Evolutionary conservation across 2,797 vertebrate species (phyloP).

Genomic region (Ibycter americanus): DNA sequence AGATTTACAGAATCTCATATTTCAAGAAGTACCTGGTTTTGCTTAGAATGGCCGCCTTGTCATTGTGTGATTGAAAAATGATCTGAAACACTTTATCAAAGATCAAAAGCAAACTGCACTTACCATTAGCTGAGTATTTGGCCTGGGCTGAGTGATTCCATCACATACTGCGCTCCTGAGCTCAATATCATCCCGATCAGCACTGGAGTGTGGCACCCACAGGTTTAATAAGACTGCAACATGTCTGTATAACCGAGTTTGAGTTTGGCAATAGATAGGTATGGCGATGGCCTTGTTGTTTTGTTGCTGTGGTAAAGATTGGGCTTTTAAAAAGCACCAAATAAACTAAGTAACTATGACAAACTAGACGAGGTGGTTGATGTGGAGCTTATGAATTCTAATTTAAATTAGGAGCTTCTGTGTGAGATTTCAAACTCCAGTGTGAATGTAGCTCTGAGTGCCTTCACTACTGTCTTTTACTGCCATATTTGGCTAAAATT

Average conservation of each 20-base stretch:
- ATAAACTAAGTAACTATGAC: background rate
- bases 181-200: background rate
- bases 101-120: background rate
- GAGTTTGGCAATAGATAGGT: background rate
- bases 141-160: background rate
- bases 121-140: background rate
- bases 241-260: background rate
- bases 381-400: background rate
- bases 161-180: background rate
- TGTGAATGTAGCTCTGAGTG: background rate
- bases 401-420: background rate
- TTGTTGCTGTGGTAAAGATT: background rate
- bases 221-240: background rate
- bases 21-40: background rate
- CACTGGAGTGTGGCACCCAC: background rate
- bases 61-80: background rate
- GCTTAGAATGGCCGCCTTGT: background rate
- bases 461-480: background rate
- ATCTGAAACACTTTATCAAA: slow-evolving; percentile 3
- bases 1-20: background rate
- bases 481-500: background rate
- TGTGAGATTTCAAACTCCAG: background rate
- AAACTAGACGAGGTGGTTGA: background rate
- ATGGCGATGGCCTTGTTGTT: background rate
- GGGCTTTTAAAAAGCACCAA: background rate